These are phyloP conservation scores for Lepidotrigona ventralis DNA, from an alignment of 1,140 invertebrate genomes.

Conservation along the genomic window DNA sequence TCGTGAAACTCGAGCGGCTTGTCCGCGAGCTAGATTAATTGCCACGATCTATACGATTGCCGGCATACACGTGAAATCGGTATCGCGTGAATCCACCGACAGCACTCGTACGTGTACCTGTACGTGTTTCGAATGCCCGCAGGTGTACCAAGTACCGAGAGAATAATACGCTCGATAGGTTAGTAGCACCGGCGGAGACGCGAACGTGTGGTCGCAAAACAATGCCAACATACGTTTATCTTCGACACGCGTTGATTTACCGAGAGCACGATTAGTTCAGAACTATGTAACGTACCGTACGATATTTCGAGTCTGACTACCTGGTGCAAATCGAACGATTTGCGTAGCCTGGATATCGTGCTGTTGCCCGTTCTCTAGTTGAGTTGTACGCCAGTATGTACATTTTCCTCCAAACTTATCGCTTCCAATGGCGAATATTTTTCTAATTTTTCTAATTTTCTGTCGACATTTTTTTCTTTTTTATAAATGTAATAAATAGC, in stretches of 20 bases:
- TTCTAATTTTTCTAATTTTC: neutral
- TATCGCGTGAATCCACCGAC: constrained; percentile 59
- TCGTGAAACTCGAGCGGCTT: constrained; percentile 59
- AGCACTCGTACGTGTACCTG: neutral
- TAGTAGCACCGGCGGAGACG: constrained; percentile 29
- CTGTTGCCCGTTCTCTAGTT: neutral
- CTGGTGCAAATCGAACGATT: constrained; percentile 26
- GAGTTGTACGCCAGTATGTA: neutral
- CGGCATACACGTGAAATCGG: constrained; percentile 59
- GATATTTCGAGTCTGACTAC: constrained; percentile 34
- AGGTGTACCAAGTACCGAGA: neutral
- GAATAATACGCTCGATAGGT: neutral
- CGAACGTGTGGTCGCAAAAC: constrained; percentile 46
- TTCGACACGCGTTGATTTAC: constrained; percentile 60
- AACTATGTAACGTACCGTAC: constrained; percentile 38
- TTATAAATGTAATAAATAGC: too few species aligned
- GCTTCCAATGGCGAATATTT: neutral
- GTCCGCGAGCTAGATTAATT: constrained; percentile 59
- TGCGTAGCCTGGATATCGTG: neutral
- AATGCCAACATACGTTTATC: constrained; percentile 63
- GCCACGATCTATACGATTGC: constrained; percentile 62
- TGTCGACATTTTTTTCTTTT: too few species aligned
- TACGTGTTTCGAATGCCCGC: neutral
- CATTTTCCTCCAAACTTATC: neutral
- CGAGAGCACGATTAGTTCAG: constrained; percentile 45